A percentile compares a stretch with the other conserved stretches of the same genome.
These are phyloP conservation scores for Leucoma salicis DNA, from an alignment of 2,888 invertebrate species.

Conservation along the genomic window DNA sequence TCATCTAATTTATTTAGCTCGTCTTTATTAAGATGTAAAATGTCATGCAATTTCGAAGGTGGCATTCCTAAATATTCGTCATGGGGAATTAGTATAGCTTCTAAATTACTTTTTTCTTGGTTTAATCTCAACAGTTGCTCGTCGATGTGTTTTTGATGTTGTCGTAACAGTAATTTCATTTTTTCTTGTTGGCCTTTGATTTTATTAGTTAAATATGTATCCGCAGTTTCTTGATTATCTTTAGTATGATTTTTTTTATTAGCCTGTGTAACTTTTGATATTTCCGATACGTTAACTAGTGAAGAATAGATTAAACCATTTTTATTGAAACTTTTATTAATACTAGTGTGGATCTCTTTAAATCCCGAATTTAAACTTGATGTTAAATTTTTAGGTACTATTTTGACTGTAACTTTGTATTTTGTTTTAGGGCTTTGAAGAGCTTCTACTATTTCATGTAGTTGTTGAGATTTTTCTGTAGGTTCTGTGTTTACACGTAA, in stretches of 20 bases:
- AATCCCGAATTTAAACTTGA: constrained; percentile 48
- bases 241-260: constrained; percentile 32
- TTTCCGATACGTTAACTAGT: constrained; percentile 63
- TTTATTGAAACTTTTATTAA: constrained; percentile 66
- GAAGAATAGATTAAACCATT: constrained; percentile 60
- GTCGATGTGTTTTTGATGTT: constrained; percentile 54
- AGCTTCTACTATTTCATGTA: constrained; percentile 44
- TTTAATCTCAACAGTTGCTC: constrained; percentile 50
- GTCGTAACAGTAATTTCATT: constrained; percentile 46
- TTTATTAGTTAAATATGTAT: constrained; percentile 18
- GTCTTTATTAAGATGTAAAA: constrained; percentile 26
- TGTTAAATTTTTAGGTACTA: constrained; percentile 58
- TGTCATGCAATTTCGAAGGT: constrained; percentile 25
- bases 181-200: constrained; percentile 41
- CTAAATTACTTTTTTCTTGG: constrained; percentile 49
- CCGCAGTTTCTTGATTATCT: constrained; percentile 3
- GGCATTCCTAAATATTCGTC: constrained; percentile 24
- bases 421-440: constrained; percentile 38
- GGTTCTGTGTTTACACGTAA: not conserved
- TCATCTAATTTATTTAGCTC: constrained; percentile 24
- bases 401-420: constrained; percentile 63
- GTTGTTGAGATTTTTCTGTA: constrained; percentile 20
- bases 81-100: constrained; percentile 21
- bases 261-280: constrained; percentile 58
- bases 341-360: constrained; percentile 67